A percentile compares a stretch with the other conserved stretches of the same genome.
Evolutionary conservation across 2,797 vertebrate genomes (phyloP).

Genomic region (Falco concolor): DNA sequence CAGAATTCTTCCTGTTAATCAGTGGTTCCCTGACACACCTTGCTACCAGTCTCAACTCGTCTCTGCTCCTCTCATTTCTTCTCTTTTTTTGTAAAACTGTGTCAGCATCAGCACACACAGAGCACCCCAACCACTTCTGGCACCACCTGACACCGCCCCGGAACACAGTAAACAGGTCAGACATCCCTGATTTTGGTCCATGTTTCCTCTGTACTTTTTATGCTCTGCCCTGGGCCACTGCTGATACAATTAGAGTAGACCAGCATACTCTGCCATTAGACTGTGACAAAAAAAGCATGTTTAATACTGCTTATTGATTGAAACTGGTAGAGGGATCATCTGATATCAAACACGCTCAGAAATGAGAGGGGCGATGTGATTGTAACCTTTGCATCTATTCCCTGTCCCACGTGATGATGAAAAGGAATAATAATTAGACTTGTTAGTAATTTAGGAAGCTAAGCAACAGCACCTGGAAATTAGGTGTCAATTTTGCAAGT

Average conservation of each 20-base stretch:
- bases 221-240: neutral
- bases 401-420: neutral
- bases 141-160: neutral
- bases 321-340: neutral
- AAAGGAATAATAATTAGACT: neutral
- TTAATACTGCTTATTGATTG: neutral
- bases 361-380: neutral
- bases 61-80: neutral
- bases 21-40: neutral
- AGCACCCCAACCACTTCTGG: neutral
- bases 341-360: fast-evolving
- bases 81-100: neutral
- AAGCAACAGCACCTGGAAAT: constrained; percentile 54
- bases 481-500: constrained; percentile 23
- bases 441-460: constrained; percentile 24
- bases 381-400: neutral
- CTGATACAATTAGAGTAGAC: neutral
- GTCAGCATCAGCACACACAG: neutral
- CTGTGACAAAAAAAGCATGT: neutral
- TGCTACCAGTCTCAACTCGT: neutral
- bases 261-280: neutral
- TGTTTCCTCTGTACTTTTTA: neutral
- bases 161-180: neutral
- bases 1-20: neutral
- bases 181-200: neutral